A percentile compares a stretch with the other conserved stretches of the same genome.
These are phyloP conservation scores for Ylistrum balloti DNA, from an alignment of 1,140 invertebrate species.

Conservation along the genomic window DNA sequence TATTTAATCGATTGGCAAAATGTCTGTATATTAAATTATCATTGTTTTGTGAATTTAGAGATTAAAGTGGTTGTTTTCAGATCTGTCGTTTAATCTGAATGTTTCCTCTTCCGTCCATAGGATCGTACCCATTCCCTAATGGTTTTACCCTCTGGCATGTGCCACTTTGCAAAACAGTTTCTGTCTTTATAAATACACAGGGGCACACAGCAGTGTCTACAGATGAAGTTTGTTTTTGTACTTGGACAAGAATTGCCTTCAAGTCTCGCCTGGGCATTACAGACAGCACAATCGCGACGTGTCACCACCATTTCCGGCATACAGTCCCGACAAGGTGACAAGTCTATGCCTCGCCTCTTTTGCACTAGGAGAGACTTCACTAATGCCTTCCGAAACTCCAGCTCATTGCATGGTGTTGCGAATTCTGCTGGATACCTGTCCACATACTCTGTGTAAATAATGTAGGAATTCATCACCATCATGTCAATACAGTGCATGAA, in stretches of 20 bases:
- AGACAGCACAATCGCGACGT: not conserved
- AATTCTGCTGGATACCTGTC: constrained; percentile 1
- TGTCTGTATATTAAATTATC: no score
- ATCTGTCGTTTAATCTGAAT: no score
- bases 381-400: not conserved
- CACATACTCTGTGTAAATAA: constrained; percentile 20
- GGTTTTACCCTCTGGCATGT: not conserved
- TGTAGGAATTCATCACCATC: constrained; percentile 34
- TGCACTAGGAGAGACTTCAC: not conserved
- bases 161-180: constrained; percentile 7
- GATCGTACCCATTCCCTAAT: not conserved
- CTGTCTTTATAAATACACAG: constrained; percentile 33
- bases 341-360: not conserved
- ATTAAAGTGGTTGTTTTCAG: no score
- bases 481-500: constrained; percentile 18
- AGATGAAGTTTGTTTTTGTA: constrained; percentile 22
- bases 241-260: not conserved
- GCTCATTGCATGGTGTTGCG: not conserved
- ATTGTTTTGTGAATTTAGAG: no score
- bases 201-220: not conserved
- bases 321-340: not conserved
- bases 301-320: constrained; percentile 1
- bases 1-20: no score
- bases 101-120: constrained; percentile 10
- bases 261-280: not conserved